phyloP scores from a whole-genome alignment of 2,797 vertebrate genomes.

The Octomys mimax region DNA sequence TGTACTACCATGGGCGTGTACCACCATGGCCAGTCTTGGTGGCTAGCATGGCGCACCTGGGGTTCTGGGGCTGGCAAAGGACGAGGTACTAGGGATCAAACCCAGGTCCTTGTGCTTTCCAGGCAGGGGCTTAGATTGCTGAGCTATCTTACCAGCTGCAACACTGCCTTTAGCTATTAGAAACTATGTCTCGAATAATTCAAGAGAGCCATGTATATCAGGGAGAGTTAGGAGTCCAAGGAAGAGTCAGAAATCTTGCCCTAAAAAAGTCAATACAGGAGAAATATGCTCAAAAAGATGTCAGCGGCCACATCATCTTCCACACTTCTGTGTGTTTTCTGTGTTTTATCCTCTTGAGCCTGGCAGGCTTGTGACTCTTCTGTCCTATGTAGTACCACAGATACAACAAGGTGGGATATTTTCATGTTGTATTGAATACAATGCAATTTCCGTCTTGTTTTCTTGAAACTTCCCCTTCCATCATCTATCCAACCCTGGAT shows the following conservation, averaged over 20 bases:
- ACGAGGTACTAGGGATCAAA: no score
- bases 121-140: no score
- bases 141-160: no score
- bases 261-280: not conserved
- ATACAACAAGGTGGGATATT: not conserved
- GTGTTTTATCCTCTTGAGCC: not conserved
- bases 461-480: not conserved
- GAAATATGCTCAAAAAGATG: not conserved
- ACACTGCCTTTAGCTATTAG: not conserved
- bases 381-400: not conserved
- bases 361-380: not conserved
- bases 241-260: not conserved
- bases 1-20: no score
- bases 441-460: not conserved
- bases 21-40: no score
- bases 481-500: not conserved
- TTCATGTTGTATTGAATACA: not conserved
- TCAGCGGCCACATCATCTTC: not conserved
- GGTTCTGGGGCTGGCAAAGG: no score
- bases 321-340: not conserved
- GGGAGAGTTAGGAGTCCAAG: not conserved
- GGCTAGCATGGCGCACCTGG: no score
- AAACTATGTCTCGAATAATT: not conserved
- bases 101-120: no score
- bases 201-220: not conserved